Conservation (phyloP, 2,797 vertebrate species). For the Malacoctenus gilli region DNA sequence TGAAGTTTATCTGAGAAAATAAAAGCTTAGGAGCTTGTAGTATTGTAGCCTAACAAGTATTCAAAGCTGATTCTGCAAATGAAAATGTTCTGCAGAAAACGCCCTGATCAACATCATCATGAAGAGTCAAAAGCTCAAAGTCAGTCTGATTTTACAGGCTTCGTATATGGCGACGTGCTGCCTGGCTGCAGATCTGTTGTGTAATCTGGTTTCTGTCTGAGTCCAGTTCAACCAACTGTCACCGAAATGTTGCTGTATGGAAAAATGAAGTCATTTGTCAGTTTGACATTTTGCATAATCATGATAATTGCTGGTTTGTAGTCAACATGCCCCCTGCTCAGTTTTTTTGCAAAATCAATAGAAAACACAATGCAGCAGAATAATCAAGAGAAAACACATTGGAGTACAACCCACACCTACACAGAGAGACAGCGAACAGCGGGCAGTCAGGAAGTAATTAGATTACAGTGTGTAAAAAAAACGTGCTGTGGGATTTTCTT, state of each 20-base stretch:
- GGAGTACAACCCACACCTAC: conserved; percentile 33
- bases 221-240: too few species aligned
- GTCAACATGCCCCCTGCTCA: conserved; percentile 9
- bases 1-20: too few species aligned
- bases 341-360: conserved; percentile 20
- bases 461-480: conserved; percentile 41
- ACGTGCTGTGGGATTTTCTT: conserved; percentile 7
- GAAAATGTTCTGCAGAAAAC: conserved; percentile 1
- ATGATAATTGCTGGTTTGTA: conserved; percentile 7
- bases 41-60: too few species aligned
- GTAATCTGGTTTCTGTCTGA: not conserved
- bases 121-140: not conserved
- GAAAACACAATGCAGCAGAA: conserved; percentile 28
- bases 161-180: too few species aligned
- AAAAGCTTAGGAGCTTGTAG: too few species aligned
- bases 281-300: conserved; percentile 1
- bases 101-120: too few species aligned
- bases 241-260: not conserved
- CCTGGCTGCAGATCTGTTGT: not conserved
- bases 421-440: conserved; percentile 29
- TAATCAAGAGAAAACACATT: conserved; percentile 44
- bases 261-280: not conserved
- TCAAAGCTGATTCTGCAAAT: not conserved
- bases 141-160: not conserved
- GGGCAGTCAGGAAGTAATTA: conserved; percentile 26